Base-by-base conservation (phyloP, 2,797 vertebrate species). In the Leptodactylus fallax region DNA sequence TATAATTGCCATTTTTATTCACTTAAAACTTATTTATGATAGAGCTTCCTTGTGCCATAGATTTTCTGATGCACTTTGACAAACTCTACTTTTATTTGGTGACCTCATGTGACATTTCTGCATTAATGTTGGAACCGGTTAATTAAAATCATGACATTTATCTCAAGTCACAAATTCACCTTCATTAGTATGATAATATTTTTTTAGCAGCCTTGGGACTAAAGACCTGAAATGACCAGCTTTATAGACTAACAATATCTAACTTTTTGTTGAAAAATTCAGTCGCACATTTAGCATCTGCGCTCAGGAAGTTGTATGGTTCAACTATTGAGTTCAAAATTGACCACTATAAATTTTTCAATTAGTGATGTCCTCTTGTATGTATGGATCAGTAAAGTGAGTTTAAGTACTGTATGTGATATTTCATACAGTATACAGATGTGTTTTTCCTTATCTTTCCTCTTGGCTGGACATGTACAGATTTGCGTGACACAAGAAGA, bases 81-180 rank as follows among this genome's bases (percentile, higher is more conserved):
- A 85, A 80, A 85, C 55, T 51, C 25, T 7, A 5, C 56, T 74
- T 55, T 88, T 76, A 81, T 85, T 81, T 81, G 23, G 47, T 80
- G 82, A 88, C 87, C 87, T 71, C 11, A 25, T 63, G 21, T 88
- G 65, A 88, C 77, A 85, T 81, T 74, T 88, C 65, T 81, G 17
- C 83, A 80, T 47, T 80, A 81, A 65, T 88, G 77, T 25, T 85
- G 82, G 77, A 88, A 65, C 58, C 10, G 21, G 69, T 81, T 88
- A 85, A 85, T 88, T 85, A 88, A 85, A 88, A 88, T 81, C 83
- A 69, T 88, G 87, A 88, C 78, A 85, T 88, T 88, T 88, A 76
- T 88, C 78, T 85, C 58, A 65, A 77, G 83, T 76, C 87, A 77
- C 58, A 67, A 67, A 88, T 85, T 77, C 55, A 85, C 78, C 69